Conservation (phyloP, 1,140 invertebrate species). For the Anadara kagoshimensis region DNA sequence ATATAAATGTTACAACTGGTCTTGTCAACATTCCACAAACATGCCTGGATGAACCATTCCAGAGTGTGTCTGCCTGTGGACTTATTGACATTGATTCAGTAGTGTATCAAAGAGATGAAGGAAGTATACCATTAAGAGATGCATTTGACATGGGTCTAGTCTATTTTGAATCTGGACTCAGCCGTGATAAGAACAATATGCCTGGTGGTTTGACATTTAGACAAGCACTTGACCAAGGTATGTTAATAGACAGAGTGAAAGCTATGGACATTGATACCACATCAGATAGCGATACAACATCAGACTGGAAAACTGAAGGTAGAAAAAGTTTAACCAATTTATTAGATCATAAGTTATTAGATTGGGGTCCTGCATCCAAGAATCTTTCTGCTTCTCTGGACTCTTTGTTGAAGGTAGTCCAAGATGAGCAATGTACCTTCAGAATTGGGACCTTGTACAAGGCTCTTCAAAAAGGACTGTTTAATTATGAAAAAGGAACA, state of each 20-base stretch:
- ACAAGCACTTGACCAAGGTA: slow-evolving; percentile 15
- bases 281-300: neutral
- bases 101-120: slow-evolving; percentile 32
- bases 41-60: neutral
- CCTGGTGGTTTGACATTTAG: slow-evolving; percentile 13
- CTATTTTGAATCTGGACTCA: slow-evolving; percentile 4
- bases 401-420: slow-evolving; percentile 53
- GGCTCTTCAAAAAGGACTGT: slow-evolving; percentile 55
- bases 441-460: slow-evolving; percentile 54
- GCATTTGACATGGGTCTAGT: slow-evolving; percentile 79
- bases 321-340: neutral
- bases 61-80: slow-evolving; percentile 37
- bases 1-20: slow-evolving; percentile 7
- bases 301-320: neutral
- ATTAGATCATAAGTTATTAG: neutral
- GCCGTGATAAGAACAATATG: slow-evolving; percentile 4
- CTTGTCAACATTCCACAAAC: neutral
- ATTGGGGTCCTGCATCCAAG: slow-evolving; percentile 31
- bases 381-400: slow-evolving; percentile 62
- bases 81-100: slow-evolving; percentile 80
- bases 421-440: slow-evolving; percentile 41
- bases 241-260: slow-evolving; percentile 14
- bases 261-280: neutral
- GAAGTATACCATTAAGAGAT: slow-evolving; percentile 71
- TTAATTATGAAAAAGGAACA: slow-evolving; percentile 49